Evolutionary conservation across 2,888 invertebrate genomes (phyloP).

Genomic region (Apotomis betuletana): DNA sequence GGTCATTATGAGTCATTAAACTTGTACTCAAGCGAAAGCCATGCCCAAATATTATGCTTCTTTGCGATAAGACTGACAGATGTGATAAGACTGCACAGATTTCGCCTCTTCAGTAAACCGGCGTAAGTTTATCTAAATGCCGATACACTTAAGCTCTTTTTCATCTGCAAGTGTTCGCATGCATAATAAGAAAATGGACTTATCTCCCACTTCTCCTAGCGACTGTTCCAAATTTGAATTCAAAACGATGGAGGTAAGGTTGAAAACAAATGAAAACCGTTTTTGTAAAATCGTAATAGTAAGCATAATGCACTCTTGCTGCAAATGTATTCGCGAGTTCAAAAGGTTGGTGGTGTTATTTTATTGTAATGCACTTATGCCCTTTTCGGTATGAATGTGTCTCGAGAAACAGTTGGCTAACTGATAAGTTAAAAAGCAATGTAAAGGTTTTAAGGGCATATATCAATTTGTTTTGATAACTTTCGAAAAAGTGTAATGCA

Average conservation of each 20-base stretch:
- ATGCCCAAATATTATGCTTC: slow-evolving; percentile 68
- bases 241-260: not conserved
- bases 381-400: not conserved
- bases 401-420: not conserved
- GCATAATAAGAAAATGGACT: not conserved
- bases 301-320: no score
- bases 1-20: slow-evolving; percentile 10
- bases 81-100: slow-evolving; percentile 10
- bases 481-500: not conserved
- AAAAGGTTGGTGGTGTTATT: not conserved
- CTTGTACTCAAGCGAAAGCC: slow-evolving; percentile 17
- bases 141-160: not conserved
- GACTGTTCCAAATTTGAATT: not conserved
- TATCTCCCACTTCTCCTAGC: not conserved
- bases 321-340: no score
- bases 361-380: not conserved
- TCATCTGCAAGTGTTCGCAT: not conserved
- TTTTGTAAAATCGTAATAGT: not conserved
- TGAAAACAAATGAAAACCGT: not conserved
- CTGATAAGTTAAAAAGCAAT: slow-evolving; percentile 11
- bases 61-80: slow-evolving; percentile 53
- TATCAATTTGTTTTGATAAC: slow-evolving; percentile 6
- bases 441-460: slow-evolving; percentile 11
- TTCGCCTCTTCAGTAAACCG: not conserved
- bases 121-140: not conserved